phyloP scores from a whole-genome alignment of 2,113 vertebrate species.

The Epinephelus cyanopodus region DNA sequence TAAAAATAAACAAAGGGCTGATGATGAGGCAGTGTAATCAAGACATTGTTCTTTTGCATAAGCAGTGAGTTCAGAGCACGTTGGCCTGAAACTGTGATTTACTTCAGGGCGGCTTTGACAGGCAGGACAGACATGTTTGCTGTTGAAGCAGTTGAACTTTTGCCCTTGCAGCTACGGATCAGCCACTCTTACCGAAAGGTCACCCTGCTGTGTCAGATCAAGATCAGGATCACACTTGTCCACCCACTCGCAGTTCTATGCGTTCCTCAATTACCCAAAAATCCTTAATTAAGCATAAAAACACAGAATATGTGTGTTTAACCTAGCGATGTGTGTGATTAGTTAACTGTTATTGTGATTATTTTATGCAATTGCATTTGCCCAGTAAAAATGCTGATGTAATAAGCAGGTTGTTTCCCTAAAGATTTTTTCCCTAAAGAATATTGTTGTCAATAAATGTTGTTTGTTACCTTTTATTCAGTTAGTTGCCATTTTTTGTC shows the following conservation, averaged over 20 bases:
- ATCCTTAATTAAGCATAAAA: neutral
- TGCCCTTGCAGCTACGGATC: constrained; percentile 55
- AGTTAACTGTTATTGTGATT: no score
- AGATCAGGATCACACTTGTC: constrained; percentile 49
- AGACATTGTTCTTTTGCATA: constrained; percentile 28
- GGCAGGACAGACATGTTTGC: constrained; percentile 41
- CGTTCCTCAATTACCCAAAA: neutral
- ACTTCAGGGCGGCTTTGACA: constrained; percentile 24
- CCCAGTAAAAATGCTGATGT: no score
- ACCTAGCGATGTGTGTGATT: no score
- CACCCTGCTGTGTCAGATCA: constrained; percentile 44
- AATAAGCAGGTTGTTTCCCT: no score
- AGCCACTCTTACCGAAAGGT: constrained; percentile 19
- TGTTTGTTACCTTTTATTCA: no score
- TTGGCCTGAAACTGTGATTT: constrained; percentile 26
- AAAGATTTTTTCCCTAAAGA: no score
- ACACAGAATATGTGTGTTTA: neutral
- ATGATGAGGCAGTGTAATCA: constrained; percentile 46
- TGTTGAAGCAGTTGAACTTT: constrained; percentile 57
- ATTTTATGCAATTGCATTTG: neutral
- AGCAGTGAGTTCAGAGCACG: neutral
- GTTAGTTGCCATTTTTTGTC: no score
- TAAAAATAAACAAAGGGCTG: constrained; percentile 29
- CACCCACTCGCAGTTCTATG: constrained; percentile 1
- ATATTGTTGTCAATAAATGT: no score